phyloP scores from a whole-genome alignment of 2,797 vertebrate genomes.

The Enteromius mattozi region DNA sequence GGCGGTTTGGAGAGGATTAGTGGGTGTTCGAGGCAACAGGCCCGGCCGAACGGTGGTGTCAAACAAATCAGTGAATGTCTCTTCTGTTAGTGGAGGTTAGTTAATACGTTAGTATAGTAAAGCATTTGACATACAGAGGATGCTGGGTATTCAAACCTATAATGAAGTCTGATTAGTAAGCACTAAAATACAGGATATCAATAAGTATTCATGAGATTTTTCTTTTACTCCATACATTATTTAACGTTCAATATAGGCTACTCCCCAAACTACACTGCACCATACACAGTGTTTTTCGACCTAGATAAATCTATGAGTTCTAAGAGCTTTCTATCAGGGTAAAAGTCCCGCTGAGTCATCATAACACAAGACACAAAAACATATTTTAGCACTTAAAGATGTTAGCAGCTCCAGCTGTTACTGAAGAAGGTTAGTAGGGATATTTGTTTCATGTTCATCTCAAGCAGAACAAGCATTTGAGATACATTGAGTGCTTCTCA shows the following conservation, averaged over 20 bases:
- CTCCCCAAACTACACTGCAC: neutral
- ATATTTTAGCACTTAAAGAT: neutral
- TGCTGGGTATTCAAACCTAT: neutral
- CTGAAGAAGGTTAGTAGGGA: neutral
- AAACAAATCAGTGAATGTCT: slow-evolving; percentile 60
- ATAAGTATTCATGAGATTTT: neutral
- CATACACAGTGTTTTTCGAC: neutral
- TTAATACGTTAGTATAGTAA: slow-evolving; percentile 63
- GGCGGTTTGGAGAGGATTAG: slow-evolving; percentile 66
- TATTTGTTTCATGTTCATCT: slow-evolving; percentile 3
- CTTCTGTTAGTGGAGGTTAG: slow-evolving; percentile 66
- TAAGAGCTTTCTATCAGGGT: neutral
- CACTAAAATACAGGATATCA: neutral
- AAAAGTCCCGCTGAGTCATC: neutral
- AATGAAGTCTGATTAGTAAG: slow-evolving; percentile 4
- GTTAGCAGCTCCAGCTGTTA: neutral
- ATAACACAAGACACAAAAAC: neutral
- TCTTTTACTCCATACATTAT: neutral
- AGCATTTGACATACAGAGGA: slow-evolving; percentile 26
- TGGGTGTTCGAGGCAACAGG: slow-evolving; percentile 64
- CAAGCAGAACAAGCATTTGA: neutral
- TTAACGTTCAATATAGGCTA: neutral
- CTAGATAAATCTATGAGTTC: neutral
- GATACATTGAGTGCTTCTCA: slow-evolving; percentile 52
- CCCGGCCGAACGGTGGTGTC: slow-evolving; percentile 61